Evolutionary conservation across 1,140 invertebrate genomes (phyloP), one percentile per base, ranked within the genome.

Genomic region (Xylocopa sonorina): DNA sequence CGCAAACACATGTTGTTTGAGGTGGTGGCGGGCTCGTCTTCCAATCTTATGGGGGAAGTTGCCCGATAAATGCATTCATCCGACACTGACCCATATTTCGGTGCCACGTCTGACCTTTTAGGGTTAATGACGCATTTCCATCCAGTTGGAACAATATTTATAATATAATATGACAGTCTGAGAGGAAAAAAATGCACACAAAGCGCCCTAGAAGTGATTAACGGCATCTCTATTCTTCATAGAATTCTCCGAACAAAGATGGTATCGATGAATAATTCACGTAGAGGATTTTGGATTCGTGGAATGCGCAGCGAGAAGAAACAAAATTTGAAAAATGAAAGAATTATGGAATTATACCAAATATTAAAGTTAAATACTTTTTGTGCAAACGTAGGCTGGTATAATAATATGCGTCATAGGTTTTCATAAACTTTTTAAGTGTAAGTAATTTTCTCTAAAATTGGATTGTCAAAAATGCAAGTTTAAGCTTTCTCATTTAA

Each of bases 61-160:
- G 24, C 24, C 3, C 1, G 46, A 24, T 27, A 43, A 46, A 57
- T 53, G 55, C 63, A 57, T 60, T 60, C 29, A 50, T 7, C 21
- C 74, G 73, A 60, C 72, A 72, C 50, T 73, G 67, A 48, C 51
- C 57, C 62, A 82, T 62, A 84, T 84, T 82, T 29, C 27, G 5
- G 46, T 5, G 18, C 38, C 29, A 21, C 24, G 60, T 62, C 68
- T 51, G 68, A 21, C 68, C 82, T 84, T 81, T 85, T 80, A 84
- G 62, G 55, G 43, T 55, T 85, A 84, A 85, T 85, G 82, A 67
- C 48, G 55, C 78, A 80, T 77, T 85, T 66, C 80, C 62, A 74
- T 77, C 82, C 78, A 73, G 67, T 84, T 81, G 77, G 76, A 77
- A 76, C 73, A 81, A 84, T 81, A 72, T 84, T 81, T 69, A 81